Evolutionary conservation across 1,140 invertebrate genomes (phyloP), one percentile per base, ranked within the genome.

Genomic region (Cyrtorhinus lividipennis): DNA sequence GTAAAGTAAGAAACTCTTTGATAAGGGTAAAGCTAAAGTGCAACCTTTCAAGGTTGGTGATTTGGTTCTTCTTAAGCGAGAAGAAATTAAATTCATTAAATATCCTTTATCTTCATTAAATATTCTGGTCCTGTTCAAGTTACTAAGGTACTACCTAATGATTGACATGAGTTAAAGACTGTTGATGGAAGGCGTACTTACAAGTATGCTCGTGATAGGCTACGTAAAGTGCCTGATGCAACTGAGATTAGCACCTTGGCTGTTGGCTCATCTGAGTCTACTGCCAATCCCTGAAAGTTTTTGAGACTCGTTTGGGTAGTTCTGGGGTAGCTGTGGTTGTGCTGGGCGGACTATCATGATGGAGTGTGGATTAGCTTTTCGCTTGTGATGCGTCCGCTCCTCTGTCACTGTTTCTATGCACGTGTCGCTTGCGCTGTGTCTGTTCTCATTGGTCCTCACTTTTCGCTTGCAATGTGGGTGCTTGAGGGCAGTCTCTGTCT

Each of bases 391-490:
- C 48, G 48, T 53, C 48, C 20, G 48, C 48, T 53, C 48, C 8
- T 53, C 48, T 53, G 8, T 8, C 8, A 13, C 48, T 53, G 8
- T 8, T 53, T 53, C 48, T 53, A 53, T 13, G 20, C 48, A 53
- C 48, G 48, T 53, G 48, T 53, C 48, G 48, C 48, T 53, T 53
- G 48, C 48, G 48, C 48, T 53, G 48, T 53, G 48, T 53, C 48
- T 53, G 20, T 53, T 53, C 48, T 53, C 48, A 53, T 53, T 10
- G 48, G 10, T 53, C 20, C 48, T 53, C 48, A 53, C 48, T 53
- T 53, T 53, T 53, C 48, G 48, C 48, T 53, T 53, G 48, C 48
- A 20, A 53, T 53, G 48, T 53, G 48, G 48, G 10, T 53, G 48
- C 48, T 53, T 53, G 48, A 20, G 48, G 18, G 48, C 20, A 53